Evolutionary conservation across 2,797 vertebrate genomes (phyloP).

Genomic region (Basileuterus tristriatus): DNA sequence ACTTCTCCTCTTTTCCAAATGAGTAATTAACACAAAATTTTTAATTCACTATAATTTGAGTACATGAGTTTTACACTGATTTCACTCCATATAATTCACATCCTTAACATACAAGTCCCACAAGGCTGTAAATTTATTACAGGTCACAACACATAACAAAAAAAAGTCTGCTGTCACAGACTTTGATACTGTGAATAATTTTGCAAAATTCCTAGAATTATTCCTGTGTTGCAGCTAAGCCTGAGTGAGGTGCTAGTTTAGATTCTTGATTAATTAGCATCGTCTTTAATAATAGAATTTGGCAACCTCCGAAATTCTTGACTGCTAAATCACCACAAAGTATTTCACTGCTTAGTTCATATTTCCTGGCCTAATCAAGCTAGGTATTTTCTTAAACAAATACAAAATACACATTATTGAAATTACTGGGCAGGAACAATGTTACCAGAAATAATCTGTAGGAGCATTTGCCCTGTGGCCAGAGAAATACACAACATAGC

Average conservation of each 20-base stretch:
- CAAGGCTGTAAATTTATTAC: not conserved
- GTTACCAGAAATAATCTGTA: not conserved
- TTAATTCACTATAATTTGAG: not conserved
- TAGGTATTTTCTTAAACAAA: not conserved
- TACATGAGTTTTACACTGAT: not conserved
- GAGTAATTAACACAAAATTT: not conserved
- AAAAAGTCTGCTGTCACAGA: not conserved
- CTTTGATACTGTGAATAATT: not conserved
- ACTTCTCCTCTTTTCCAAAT: not conserved
- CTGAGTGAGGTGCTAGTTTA: not conserved
- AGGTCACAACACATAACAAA: not conserved
- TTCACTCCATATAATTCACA: not conserved
- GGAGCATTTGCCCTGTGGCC: not conserved
- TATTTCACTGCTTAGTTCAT: not conserved
- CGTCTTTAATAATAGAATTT: not conserved
- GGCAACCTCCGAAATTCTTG: not conserved
- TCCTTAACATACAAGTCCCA: not conserved
- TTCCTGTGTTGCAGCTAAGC: not conserved
- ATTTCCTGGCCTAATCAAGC: not conserved
- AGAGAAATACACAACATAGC: not conserved
- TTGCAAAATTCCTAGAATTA: not conserved
- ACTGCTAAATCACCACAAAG: not conserved
- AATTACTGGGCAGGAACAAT: not conserved
- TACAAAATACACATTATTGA: not conserved
- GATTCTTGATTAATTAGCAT: not conserved